Conservation (phyloP, 2,888 invertebrate genomes). For the Hesperia comma region DNA sequence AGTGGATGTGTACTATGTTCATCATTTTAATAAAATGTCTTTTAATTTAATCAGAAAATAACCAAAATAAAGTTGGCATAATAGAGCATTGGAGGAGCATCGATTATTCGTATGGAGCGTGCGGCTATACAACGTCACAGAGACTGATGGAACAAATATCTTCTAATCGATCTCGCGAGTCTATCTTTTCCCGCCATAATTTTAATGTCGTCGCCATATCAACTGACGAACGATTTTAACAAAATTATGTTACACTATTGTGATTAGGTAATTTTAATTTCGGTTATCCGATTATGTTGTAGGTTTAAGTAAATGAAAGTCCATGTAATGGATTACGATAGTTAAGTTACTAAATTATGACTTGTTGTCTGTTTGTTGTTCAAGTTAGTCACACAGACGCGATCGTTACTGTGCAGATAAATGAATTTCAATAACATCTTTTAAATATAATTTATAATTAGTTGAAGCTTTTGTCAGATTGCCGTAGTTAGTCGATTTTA, state of each 20-base stretch:
- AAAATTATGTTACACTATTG: conserved; percentile 47
- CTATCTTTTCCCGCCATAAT: conserved; percentile 32
- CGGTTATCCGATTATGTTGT: conserved; percentile 53
- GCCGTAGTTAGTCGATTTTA: conserved; percentile 15
- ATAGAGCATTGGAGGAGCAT: too few relatives aligned
- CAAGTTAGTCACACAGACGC: conserved; percentile 6
- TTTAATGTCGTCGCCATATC: conserved; percentile 54
- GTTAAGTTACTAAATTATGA: conserved; percentile 63
- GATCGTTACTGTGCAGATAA: conserved; percentile 2
- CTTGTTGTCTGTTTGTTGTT: conserved; percentile 45
- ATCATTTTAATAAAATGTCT: too few relatives aligned
- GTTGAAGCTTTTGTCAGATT: conserved; percentile 14
- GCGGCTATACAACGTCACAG: conserved; percentile 19
- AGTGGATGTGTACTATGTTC: too few relatives aligned
- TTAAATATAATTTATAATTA: conserved; percentile 17
- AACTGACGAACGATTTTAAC: conserved; percentile 49
- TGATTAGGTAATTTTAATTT: conserved; percentile 52
- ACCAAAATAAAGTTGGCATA: too few relatives aligned
- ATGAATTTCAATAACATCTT: conserved; percentile 5
- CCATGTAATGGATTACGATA: conserved; percentile 72
- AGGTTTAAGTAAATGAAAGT: conserved; percentile 56
- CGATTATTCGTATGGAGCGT: conserved; percentile 34
- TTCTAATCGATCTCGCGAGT: conserved; percentile 34
- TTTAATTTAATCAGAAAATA: too few relatives aligned
- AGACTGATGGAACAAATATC: conserved; percentile 32